A percentile compares a stretch with the other conserved stretches of the same genome.
Conservation (phyloP, 2,113 vertebrate species). For the Cettia cetti region DNA sequence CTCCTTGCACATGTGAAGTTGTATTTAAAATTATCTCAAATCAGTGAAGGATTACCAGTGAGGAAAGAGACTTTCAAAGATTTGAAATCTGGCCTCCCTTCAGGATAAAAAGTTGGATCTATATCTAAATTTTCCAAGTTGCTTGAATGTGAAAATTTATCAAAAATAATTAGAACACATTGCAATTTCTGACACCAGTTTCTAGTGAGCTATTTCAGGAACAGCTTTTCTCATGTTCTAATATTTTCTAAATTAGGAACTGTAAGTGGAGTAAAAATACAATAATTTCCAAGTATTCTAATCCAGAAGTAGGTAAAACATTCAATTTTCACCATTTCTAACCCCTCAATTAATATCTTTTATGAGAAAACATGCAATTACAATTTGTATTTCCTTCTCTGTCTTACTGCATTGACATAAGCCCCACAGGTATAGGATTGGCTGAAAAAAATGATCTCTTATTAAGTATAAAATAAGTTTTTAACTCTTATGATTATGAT, state of each 20-base stretch:
- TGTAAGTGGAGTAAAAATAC: not conserved
- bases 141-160: not conserved
- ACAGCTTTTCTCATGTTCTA: not conserved
- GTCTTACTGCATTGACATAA: not conserved
- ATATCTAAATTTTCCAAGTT: not conserved
- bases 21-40: not conserved
- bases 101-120: not conserved
- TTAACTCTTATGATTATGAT: not conserved
- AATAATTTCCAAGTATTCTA: not conserved
- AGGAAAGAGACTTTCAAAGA: not conserved
- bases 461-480: not conserved
- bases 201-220: not conserved
- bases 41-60: not conserved
- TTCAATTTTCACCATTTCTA: not conserved
- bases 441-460: not conserved
- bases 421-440: not conserved
- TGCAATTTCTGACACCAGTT: not conserved
- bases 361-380: not conserved
- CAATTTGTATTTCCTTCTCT: not conserved
- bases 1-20: not conserved
- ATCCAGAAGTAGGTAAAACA: not conserved
- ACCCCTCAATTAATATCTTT: not conserved
- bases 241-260: not conserved
- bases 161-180: not conserved
- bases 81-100: not conserved